Evolutionary conservation across 2,888 invertebrate genomes (phyloP).

Genomic region (Ormyrus thymus): DNA sequence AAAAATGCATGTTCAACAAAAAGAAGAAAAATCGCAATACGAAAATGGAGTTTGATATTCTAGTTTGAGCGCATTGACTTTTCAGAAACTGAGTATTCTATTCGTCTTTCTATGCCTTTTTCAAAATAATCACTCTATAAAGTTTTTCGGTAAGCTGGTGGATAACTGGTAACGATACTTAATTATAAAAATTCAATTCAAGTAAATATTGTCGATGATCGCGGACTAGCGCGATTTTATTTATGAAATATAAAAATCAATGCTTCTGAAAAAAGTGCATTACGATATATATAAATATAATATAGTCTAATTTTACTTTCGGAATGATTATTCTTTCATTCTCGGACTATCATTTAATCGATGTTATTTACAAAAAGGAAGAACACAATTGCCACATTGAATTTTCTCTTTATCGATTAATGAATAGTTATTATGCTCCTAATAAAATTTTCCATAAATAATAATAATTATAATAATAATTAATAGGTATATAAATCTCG

Average conservation of each 20-base stretch:
- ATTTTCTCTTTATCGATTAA: constrained; percentile 39
- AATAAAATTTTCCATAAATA: constrained; percentile 47
- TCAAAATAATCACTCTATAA: constrained; percentile 42
- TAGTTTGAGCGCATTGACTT: constrained; percentile 33
- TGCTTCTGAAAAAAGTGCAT: constrained; percentile 54
- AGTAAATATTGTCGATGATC: constrained; percentile 54
- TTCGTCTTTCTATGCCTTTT: constrained; percentile 27
- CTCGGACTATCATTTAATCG: constrained; percentile 42
- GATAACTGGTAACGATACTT: constrained; percentile 51
- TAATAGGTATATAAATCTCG: constrained; percentile 56
- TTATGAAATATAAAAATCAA: constrained; percentile 54
- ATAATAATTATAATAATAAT: constrained; percentile 53
- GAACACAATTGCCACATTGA: constrained; percentile 52
- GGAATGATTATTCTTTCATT: constrained; percentile 53
- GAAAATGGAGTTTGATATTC: constrained; percentile 40
- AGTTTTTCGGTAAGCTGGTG: constrained; percentile 37
- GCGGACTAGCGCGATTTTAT: constrained; percentile 48
- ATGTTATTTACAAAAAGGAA: constrained; percentile 55
- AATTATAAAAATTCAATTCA: constrained; percentile 53
- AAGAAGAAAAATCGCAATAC: constrained; percentile 25
- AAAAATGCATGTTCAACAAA: constrained; percentile 48
- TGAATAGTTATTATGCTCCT: constrained; percentile 41
- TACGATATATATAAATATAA: constrained; percentile 49
- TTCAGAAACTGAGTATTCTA: constrained; percentile 51
- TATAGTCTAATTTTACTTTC: constrained; percentile 52